A percentile compares a stretch with the other conserved stretches of the same genome.
phyloP scores from a whole-genome alignment of 2,888 invertebrate genomes.

The Invenusta paracnida region DNA sequence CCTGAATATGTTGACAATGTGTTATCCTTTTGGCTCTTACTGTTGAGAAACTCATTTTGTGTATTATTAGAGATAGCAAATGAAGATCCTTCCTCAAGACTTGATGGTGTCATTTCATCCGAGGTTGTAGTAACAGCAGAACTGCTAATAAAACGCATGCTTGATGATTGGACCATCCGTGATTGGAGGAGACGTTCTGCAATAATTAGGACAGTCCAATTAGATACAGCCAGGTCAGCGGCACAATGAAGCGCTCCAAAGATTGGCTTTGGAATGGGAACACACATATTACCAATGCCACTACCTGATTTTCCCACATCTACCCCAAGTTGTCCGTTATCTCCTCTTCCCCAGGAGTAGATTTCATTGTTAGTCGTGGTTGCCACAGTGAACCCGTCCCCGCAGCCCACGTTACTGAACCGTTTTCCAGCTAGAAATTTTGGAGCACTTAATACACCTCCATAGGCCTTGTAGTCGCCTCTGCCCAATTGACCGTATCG shows the following conservation, averaged over 20 bases:
- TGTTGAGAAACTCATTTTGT: neutral
- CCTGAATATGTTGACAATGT: neutral
- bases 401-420: conserved; percentile 56
- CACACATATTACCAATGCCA: conserved; percentile 51
- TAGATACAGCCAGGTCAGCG: conserved; percentile 51
- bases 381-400: conserved; percentile 58
- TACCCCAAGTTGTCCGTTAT: conserved; percentile 57
- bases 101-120: neutral
- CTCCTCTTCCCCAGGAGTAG: conserved; percentile 58
- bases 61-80: neutral
- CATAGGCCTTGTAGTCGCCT: conserved; percentile 53
- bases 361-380: conserved; percentile 58
- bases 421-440: conserved; percentile 54
- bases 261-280: conserved; percentile 54
- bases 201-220: conserved; percentile 58
- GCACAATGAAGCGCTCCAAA: conserved; percentile 58
- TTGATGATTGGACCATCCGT: neutral
- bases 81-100: neutral
- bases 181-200: conserved; percentile 48
- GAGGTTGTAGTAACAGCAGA: neutral
- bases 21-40: neutral
- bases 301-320: conserved; percentile 49
- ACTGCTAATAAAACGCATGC: neutral
- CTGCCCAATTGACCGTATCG: conserved; percentile 58
- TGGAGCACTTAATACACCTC: conserved; percentile 50